Evolutionary conservation across 2,888 invertebrate species (phyloP).

Genomic region (Tinea trinotella): DNA sequence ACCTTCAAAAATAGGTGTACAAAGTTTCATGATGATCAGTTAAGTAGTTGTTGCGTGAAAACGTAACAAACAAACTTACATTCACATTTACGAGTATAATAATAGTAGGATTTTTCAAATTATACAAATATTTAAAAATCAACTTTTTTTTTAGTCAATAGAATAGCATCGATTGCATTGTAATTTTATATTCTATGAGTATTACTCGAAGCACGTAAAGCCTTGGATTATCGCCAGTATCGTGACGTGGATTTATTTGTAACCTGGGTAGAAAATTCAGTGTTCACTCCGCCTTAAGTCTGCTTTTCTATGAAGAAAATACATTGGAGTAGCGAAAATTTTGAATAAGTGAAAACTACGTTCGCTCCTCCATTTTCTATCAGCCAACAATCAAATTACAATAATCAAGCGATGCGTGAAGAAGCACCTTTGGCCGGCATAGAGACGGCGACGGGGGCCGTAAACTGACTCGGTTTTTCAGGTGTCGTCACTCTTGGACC

Average conservation of each 20-base stretch:
- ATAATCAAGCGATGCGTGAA: too few species aligned
- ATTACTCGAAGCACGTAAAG: conserved; percentile 41
- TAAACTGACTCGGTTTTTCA: too few species aligned
- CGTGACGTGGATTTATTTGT: conserved; percentile 50
- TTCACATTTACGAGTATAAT: too few species aligned
- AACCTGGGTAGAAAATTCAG: conserved; percentile 49
- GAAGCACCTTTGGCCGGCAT: too few species aligned
- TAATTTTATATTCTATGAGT: conserved; percentile 32
- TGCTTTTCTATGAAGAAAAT: conserved; percentile 21
- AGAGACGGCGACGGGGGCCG: too few species aligned
- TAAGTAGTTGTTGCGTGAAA: too few species aligned
- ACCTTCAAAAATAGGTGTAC: too few species aligned
- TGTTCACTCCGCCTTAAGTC: conserved; percentile 35
- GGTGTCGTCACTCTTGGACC: too few species aligned
- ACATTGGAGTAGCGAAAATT: conserved; percentile 25
- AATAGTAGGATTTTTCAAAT: too few species aligned
- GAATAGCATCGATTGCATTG: background rate
- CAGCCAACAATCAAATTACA: conserved; percentile 5
- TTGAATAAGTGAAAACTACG: background rate
- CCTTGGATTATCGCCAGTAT: conserved; percentile 51
- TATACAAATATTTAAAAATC: too few species aligned
- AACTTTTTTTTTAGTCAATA: background rate
- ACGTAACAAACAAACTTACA: too few species aligned
- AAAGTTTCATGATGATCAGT: too few species aligned
- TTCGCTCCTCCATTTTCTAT: background rate